A percentile compares a stretch with the other conserved stretches of the same genome.
phyloP scores from a whole-genome alignment of 2,113 vertebrate species.

The Macrotus californicus region DNA sequence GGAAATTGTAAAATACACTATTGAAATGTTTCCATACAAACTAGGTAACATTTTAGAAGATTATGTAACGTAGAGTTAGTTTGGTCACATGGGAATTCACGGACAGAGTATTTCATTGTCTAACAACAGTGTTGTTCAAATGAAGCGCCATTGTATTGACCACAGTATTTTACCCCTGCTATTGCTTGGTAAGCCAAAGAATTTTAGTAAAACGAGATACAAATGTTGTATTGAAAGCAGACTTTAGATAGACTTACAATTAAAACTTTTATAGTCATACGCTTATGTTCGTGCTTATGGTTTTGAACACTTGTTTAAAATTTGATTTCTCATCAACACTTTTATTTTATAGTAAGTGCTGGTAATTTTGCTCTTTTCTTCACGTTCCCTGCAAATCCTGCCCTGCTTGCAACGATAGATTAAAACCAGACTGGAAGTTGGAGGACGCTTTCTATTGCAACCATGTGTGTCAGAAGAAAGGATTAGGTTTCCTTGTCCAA shows the following conservation, averaged over 20 bases:
- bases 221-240: slow-evolving; percentile 21
- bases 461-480: slow-evolving; percentile 73
- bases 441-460: slow-evolving; percentile 69
- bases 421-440: slow-evolving; percentile 73
- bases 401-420: slow-evolving; percentile 68
- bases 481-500: slow-evolving; percentile 68
- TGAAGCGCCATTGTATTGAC: neutral
- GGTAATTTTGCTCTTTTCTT: slow-evolving; percentile 57
- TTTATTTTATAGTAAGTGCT: slow-evolving; percentile 63
- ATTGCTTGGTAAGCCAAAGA: slow-evolving; percentile 14
- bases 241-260: slow-evolving; percentile 21
- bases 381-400: slow-evolving; percentile 58
- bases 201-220: slow-evolving; percentile 16
- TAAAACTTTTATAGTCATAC: neutral
- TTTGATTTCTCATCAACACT: slow-evolving; percentile 69
- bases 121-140: neutral
- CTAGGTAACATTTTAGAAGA: slow-evolving; percentile 7
- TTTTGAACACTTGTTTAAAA: slow-evolving; percentile 58
- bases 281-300: slow-evolving; percentile 26
- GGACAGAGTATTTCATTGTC: neutral
- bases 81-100: neutral
- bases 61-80: neutral
- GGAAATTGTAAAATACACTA: neutral
- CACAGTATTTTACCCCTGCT: neutral
- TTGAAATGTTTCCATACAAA: neutral